Evolutionary conservation across 1,140 invertebrate genomes (phyloP), one percentile per base, ranked within the genome.

Genomic region (Ridgeia piscesae): DNA sequence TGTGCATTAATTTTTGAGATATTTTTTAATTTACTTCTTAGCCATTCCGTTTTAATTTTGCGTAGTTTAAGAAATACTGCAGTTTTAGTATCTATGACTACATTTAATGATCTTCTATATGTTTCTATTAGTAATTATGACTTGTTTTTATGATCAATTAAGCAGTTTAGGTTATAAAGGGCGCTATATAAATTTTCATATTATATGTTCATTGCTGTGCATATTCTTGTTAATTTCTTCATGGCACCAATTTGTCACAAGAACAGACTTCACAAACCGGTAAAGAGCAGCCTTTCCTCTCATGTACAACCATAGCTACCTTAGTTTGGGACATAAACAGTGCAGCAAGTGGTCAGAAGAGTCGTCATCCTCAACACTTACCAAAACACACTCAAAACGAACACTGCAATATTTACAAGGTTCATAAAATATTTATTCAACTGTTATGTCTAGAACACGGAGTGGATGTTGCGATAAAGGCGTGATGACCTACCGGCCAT

Each of bases 401-500:
- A 14, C 58, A 77, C 21, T 50, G 21, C 58, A 77, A 77, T 6
- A 77, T 77, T 77, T 77, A 4, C 0, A 77, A 31, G 11, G 11
- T 77, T 2, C 6, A 17, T 4, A 17, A 0, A 77, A 77, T 2
- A 77, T 14, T 4, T 21, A 27, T 31, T 77, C 11, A 21, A 77
- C 27, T 27, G 58, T 77, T 77, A 4, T 9, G 58, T 77, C 2
- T 2, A 77, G 14, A 14, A 77, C 58, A 77, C 14, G 27, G 2
- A 77, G 58, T 77, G 58, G 2, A 21, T 4, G 0, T 2, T 77
- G 0, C 27, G 11, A 77, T 77, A 77, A 77, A 77, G 17, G 58
- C 2, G 11, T 21, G 0, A 27, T 77, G 11, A 21, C 95, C 94
- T 94, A 97, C 96, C 50, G 99, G 99, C 99, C 99, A 99, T 95